Evolutionary conservation across 2,113 vertebrate genomes (phyloP).

Genomic region (Oreochromis niloticus): DNA sequence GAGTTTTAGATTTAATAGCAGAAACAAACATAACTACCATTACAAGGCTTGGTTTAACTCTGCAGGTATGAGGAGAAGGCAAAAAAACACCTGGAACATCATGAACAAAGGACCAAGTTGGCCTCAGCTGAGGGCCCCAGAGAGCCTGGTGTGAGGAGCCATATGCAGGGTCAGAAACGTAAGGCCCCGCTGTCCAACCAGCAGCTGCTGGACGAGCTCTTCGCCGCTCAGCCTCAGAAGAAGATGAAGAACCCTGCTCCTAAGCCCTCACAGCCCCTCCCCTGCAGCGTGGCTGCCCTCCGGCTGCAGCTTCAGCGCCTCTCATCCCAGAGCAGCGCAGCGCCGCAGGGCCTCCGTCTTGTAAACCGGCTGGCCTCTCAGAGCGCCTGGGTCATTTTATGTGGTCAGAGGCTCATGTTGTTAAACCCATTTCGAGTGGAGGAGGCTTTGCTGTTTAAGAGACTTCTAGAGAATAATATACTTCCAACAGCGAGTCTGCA

Average conservation of each 20-base stretch:
- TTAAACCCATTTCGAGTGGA: slow-evolving; percentile 90
- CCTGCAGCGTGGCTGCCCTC: slow-evolving; percentile 79
- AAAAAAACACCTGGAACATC: slow-evolving; percentile 76
- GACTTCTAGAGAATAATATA: slow-evolving; percentile 86
- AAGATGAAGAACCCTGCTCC: slow-evolving; percentile 51
- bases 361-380: slow-evolving; percentile 82
- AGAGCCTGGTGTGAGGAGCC: slow-evolving; percentile 40
- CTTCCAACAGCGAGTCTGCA: slow-evolving; percentile 81
- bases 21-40: not conserved
- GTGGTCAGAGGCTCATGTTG: slow-evolving; percentile 79
- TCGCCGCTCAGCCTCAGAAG: slow-evolving; percentile 74
- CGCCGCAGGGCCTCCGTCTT: slow-evolving; percentile 68
- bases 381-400: slow-evolving; percentile 84
- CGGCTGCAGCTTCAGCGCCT: slow-evolving; percentile 69
- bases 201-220: slow-evolving; percentile 84
- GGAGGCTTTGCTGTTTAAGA: slow-evolving; percentile 86
- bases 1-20: not conserved
- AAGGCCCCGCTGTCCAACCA: slow-evolving; percentile 78
- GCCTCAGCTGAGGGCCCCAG: slow-evolving; percentile 52
- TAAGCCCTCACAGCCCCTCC: slow-evolving; percentile 69
- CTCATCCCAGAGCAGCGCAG: slow-evolving; percentile 30
- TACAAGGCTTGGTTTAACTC: not conserved
- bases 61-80: slow-evolving; percentile 85
- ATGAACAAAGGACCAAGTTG: slow-evolving; percentile 74
- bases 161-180: slow-evolving; percentile 71